These are phyloP conservation scores for Drosophila formosana DNA, from an alignment of 2,888 invertebrate species.

Conservation along the genomic window DNA sequence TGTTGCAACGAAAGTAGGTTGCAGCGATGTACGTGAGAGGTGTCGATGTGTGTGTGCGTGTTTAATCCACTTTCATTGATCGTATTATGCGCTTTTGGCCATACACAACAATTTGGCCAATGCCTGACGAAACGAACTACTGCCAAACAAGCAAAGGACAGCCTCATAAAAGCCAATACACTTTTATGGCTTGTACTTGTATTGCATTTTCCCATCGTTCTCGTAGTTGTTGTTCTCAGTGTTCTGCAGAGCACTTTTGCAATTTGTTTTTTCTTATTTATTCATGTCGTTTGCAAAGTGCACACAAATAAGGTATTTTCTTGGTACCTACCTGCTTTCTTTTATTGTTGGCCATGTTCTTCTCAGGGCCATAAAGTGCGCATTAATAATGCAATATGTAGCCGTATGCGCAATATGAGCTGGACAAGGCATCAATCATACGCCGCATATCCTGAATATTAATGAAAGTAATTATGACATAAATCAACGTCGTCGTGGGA, in stretches of 20 bases:
- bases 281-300: conserved; percentile 38
- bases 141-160: conserved; percentile 25
- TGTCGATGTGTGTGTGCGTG: conserved; percentile 24
- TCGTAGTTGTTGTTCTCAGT: conserved; percentile 9
- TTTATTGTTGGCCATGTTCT: conserved; percentile 16
- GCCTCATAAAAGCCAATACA: conserved; percentile 55
- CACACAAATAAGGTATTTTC: conserved; percentile 23
- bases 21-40: conserved; percentile 29
- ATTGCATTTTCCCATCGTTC: conserved; percentile 15
- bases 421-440: conserved; percentile 59
- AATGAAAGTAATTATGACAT: conserved; percentile 57
- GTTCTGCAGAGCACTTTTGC: conserved; percentile 18
- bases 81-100: conserved; percentile 43
- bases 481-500: conserved; percentile 44
- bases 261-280: conserved; percentile 35
- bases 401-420: conserved; percentile 38
- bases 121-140: conserved; percentile 32
- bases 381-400: conserved; percentile 49
- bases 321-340: background rate
- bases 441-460: conserved; percentile 66
- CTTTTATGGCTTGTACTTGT: conserved; percentile 68
- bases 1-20: conserved; percentile 60
- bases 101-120: conserved; percentile 32
- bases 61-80: conserved; percentile 75
- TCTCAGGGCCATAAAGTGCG: conserved; percentile 28